Evolutionary conservation across 2,797 vertebrate species (phyloP).

Genomic region (Oophaga sylvatica): DNA sequence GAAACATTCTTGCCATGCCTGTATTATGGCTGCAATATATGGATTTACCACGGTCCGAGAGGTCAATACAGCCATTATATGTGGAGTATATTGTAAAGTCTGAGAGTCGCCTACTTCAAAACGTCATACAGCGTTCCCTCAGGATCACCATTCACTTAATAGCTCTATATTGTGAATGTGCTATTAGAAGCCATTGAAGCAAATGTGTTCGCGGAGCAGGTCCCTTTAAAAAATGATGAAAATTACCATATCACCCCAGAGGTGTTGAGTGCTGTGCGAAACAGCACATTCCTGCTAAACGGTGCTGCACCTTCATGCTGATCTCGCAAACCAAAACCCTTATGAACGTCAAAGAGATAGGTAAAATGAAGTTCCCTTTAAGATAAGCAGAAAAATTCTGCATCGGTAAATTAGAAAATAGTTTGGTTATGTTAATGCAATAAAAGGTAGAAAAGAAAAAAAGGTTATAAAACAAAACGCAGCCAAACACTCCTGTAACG

Average conservation of each 20-base stretch:
- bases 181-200: background rate
- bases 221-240: background rate
- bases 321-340: background rate
- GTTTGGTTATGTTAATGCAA: background rate
- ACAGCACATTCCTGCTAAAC: background rate
- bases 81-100: background rate
- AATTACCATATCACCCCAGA: background rate
- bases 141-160: background rate
- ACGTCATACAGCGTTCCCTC: background rate
- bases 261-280: background rate
- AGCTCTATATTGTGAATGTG: background rate
- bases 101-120: background rate
- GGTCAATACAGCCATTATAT: background rate
- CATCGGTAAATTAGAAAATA: background rate
- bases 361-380: background rate
- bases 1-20: background rate
- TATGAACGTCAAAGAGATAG: background rate
- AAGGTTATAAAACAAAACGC: background rate
- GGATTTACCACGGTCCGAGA: too few relatives aligned
- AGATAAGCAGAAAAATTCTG: background rate
- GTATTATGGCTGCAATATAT: background rate
- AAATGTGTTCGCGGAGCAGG: accelerated
- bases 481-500: background rate
- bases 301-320: background rate
- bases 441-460: background rate